A percentile compares a stretch with the other conserved stretches of the same genome.
Evolutionary conservation across 2,797 vertebrate species (phyloP).

Genomic region (Pangasius macronema): DNA sequence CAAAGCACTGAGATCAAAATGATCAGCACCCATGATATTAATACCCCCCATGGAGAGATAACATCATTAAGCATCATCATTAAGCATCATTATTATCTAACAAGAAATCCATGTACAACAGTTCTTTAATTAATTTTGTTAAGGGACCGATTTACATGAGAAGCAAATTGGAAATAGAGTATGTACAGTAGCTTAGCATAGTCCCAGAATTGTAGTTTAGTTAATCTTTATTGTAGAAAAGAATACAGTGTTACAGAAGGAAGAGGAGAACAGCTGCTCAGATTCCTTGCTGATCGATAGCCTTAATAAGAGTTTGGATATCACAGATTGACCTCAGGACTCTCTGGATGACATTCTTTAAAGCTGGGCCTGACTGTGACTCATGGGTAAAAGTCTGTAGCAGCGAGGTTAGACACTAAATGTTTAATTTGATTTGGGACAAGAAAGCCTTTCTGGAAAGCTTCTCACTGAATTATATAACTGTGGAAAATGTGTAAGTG

Average conservation of each 20-base stretch:
- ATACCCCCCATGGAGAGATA: not conserved
- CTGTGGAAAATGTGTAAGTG: not conserved
- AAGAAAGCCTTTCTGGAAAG: not conserved
- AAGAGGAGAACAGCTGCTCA: not conserved
- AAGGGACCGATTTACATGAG: not conserved
- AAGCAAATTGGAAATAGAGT: not conserved
- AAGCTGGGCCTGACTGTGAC: constrained; percentile 6
- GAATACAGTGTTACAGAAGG: not conserved
- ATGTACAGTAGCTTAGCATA: not conserved
- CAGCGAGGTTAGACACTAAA: constrained; percentile 5
- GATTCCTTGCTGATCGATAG: constrained; percentile 25
- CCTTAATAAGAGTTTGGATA: constrained; percentile 32
- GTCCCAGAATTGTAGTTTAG: not conserved
- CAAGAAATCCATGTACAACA: not conserved
- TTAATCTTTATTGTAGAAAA: not conserved
- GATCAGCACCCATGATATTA: not conserved
- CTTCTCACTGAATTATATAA: not conserved
- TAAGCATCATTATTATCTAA: not conserved
- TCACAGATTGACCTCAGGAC: constrained; percentile 28
- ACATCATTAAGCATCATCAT: not conserved
- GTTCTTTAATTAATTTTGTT: not conserved
- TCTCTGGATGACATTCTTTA: not conserved
- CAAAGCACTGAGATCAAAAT: not conserved
- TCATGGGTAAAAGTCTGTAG: constrained; percentile 25
- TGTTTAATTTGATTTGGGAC: constrained; percentile 19